Evolutionary conservation across 2,797 vertebrate genomes (phyloP).

Genomic region (Brachyalestes nurse): DNA sequence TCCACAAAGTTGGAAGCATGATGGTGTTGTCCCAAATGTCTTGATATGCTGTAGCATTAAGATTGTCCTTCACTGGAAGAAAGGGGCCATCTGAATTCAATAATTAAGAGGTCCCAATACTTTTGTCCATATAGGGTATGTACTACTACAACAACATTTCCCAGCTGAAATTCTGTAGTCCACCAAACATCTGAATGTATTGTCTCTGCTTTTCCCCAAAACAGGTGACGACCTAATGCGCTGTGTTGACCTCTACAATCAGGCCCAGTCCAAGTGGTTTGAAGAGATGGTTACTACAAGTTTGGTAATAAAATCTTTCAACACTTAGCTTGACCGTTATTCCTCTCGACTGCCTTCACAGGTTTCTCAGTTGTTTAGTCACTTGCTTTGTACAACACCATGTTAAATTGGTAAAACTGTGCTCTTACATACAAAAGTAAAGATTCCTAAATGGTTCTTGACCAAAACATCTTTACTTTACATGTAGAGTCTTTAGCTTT

Average conservation of each 20-base stretch:
- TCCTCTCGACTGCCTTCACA: neutral
- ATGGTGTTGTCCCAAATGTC: too few relatives aligned
- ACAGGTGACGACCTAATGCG: constrained; percentile 97
- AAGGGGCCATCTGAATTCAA: too few relatives aligned
- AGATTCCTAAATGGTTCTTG: too few relatives aligned
- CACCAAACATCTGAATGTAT: neutral
- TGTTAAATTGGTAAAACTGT: neutral
- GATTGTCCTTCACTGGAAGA: too few relatives aligned
- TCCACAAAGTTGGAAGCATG: too few relatives aligned
- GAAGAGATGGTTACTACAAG: constrained; percentile 98
- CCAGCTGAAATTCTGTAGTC: neutral
- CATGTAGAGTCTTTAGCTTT: too few relatives aligned
- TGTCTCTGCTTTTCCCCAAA: neutral
- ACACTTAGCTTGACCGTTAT: neutral
- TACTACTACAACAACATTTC: neutral
- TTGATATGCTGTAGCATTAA: too few relatives aligned
- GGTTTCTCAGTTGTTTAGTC: neutral
- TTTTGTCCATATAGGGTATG: too few relatives aligned
- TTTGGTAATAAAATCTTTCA: constrained; percentile 78
- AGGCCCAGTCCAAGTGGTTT: constrained; percentile 98
- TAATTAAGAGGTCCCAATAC: too few relatives aligned
- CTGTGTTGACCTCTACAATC: constrained; percentile 97
- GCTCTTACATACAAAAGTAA: too few relatives aligned
- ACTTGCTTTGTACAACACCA: neutral
- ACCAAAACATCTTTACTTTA: too few relatives aligned